These are phyloP conservation scores for Vulpes lagopus DNA, from an alignment of 2,113 vertebrate species.

Conservation along the genomic window DNA sequence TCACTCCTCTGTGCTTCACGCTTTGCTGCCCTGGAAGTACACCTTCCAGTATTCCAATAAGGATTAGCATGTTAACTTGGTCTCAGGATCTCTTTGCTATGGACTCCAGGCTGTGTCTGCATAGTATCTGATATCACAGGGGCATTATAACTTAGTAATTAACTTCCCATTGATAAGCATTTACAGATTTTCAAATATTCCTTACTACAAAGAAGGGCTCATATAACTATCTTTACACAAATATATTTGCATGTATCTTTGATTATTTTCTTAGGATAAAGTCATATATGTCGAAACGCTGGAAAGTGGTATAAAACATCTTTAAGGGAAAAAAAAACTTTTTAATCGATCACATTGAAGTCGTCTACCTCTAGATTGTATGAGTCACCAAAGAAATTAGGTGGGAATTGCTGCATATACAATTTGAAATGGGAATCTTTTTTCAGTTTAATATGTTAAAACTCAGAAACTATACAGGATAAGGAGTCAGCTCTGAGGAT, in stretches of 20 bases:
- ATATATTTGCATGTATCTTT: background rate
- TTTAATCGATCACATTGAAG: conserved; percentile 8
- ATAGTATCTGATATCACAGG: background rate
- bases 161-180: background rate
- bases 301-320: background rate
- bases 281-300: background rate
- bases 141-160: background rate
- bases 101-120: background rate
- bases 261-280: conserved; percentile 34
- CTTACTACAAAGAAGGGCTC: background rate
- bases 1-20: background rate
- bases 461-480: background rate
- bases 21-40: background rate
- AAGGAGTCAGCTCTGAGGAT: background rate
- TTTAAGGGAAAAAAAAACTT: conserved; percentile 1
- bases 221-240: background rate
- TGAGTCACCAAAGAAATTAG: conserved; percentile 53
- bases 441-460: conserved; percentile 47
- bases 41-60: background rate
- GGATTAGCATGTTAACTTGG: background rate
- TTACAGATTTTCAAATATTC: background rate
- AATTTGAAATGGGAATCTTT: conserved; percentile 13
- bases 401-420: background rate
- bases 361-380: background rate
- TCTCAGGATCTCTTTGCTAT: background rate